phyloP scores from a whole-genome alignment of 2,113 vertebrate genomes.

The Sarotherodon lohbergeri region DNA sequence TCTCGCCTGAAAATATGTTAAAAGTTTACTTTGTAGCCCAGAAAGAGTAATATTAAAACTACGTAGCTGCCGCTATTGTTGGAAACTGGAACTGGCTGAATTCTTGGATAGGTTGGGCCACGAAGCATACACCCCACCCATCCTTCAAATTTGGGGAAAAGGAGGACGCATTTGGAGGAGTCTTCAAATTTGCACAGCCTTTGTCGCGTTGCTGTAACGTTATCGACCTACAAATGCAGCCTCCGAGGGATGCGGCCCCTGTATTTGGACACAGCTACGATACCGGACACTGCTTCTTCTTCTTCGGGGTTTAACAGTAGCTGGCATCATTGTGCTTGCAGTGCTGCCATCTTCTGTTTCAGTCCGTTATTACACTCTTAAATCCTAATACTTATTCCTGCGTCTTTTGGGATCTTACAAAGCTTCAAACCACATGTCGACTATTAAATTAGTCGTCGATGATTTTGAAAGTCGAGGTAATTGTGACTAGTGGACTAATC shows the following conservation, averaged over 20 bases:
- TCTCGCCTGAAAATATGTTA: not conserved
- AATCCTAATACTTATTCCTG: not conserved
- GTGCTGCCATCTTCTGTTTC: not conserved
- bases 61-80: not conserved
- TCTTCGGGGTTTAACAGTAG: accelerated
- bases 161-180: not conserved
- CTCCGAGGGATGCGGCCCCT: not conserved
- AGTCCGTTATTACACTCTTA: not conserved
- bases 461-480: not conserved
- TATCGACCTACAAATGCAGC: not conserved
- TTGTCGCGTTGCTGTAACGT: accelerated
- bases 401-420: not conserved
- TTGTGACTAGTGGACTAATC: not conserved
- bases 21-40: not conserved
- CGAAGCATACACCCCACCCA: not conserved
- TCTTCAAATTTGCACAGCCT: not conserved
- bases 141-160: not conserved
- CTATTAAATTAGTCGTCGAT: not conserved
- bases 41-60: not conserved
- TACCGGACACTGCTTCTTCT: not conserved
- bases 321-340: not conserved
- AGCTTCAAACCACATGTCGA: not conserved
- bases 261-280: not conserved
- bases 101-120: not conserved
- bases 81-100: not conserved